Evolutionary conservation across 2,113 vertebrate species (phyloP), one percentile per base, ranked within the genome.

Genomic region (Onychostruthus taczanowskii): DNA sequence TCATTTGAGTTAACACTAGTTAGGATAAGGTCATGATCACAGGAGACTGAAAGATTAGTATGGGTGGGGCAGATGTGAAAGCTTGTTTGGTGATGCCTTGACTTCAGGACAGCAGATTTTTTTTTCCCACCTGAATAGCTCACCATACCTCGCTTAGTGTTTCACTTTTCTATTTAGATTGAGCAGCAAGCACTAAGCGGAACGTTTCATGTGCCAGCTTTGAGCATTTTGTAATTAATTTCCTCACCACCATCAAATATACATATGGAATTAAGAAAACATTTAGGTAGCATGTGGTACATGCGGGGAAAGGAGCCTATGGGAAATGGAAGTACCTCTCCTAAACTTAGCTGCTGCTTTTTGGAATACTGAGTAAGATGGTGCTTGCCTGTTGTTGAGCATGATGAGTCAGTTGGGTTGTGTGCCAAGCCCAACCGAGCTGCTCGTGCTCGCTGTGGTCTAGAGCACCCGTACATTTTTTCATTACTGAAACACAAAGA

Each of bases 51-150:
- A 63, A 68, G 27, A 61, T 90, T 77, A 78, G 31, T 16, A 23
- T 83, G 83, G 79, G 62, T 75, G 80, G 53, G 68, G 79, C 79
- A 75, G 27, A 41, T 81, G 64, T 49, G 76, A 72, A 73, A 90
- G 68, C 41, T 72, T 84, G 31, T 90, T 91, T 68, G 41, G 41
- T 76, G 68, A 6, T 67, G 21, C 63, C 37, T 74, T 84, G 46
- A 44, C 26, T 84, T 50, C 8, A 8, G n/a, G 47, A 87, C 69
- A 87, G 31, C 16, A 74, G 63, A 16, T 23, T 35, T 46, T 9
- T 16, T 8, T 83, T 74, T 17, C 23, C 16, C 30, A 66, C 20
- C 21, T 26, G 22, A 69, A 56, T 46, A n/a, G 3, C 18, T 90
- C 41, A 28, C 31, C 37, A 15, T 52, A 13, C 7, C 28, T 89